Conservation (phyloP, 1,140 invertebrate species). For the Rhysida immarginata region DNA sequence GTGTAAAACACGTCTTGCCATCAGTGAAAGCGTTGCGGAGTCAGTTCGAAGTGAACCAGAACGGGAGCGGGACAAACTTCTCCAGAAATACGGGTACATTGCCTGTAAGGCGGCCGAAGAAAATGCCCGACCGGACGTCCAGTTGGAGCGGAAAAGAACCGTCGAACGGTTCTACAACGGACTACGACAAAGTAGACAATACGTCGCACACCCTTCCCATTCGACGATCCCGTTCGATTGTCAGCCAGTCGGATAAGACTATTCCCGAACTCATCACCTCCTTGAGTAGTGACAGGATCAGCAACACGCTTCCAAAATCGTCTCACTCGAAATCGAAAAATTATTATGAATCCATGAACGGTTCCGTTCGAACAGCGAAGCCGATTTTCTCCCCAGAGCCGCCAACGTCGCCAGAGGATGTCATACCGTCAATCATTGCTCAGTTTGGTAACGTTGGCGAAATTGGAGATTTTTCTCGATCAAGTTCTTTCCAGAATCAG, state of each 20-base stretch:
- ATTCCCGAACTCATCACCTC: conserved; percentile 7
- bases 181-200: background rate
- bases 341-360: background rate
- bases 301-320: conserved; percentile 1
- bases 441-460: conserved; percentile 14
- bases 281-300: conserved; percentile 6
- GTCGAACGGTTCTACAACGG: no score
- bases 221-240: background rate
- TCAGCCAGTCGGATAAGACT: background rate
- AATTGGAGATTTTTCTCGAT: no score
- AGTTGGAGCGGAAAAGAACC: no score
- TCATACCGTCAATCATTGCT: conserved; percentile 5
- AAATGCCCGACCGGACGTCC: background rate
- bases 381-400: background rate
- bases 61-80: no score
- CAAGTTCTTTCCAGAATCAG: background rate
- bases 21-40: conserved; percentile 22
- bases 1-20: conserved; percentile 14
- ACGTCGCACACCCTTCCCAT: background rate
- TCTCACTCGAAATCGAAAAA: background rate
- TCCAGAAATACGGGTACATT: background rate
- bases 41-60: conserved; percentile 17
- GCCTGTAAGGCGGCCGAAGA: background rate
- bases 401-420: conserved; percentile 3
- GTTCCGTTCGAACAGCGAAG: conserved; percentile 16